Evolutionary conservation across 2,888 invertebrate genomes (phyloP).

Genomic region (Diplazon laetatorius): DNA sequence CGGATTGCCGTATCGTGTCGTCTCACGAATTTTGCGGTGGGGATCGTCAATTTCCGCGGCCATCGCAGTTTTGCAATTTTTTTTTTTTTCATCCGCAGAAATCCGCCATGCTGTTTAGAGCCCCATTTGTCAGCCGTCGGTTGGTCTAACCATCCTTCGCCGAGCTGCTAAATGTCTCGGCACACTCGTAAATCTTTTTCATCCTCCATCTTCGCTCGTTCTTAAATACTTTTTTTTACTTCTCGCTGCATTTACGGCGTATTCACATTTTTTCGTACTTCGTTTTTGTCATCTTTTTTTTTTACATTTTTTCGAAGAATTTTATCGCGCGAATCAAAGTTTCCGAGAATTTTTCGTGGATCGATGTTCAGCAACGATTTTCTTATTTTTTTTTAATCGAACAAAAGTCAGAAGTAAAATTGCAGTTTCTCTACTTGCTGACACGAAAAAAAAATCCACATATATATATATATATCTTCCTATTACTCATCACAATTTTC

Average conservation of each 20-base stretch:
- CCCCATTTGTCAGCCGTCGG: slow-evolving; percentile 77
- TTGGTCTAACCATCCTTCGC: slow-evolving; percentile 77
- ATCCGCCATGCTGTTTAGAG: slow-evolving; percentile 77
- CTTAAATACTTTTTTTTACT: slow-evolving; percentile 19
- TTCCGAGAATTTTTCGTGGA: slow-evolving; percentile 35
- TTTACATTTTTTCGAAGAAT: slow-evolving; percentile 54
- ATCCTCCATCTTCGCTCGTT: slow-evolving; percentile 42
- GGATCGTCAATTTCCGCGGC: slow-evolving; percentile 42
- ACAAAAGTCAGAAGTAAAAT: too few species aligned
- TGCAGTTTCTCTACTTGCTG: too few species aligned
- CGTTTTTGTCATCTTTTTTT: too few species aligned
- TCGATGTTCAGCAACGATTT: slow-evolving; percentile 9
- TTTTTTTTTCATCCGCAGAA: slow-evolving; percentile 52
- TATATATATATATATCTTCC: too few species aligned
- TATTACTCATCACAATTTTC: neutral
- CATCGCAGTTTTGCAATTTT: slow-evolving; percentile 54
- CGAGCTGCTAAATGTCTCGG: slow-evolving; percentile 77
- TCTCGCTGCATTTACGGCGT: slow-evolving; percentile 16
- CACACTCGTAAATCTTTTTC: slow-evolving; percentile 79
- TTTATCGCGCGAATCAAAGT: slow-evolving; percentile 19
- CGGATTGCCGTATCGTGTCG: too few species aligned
- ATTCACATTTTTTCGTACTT: slow-evolving; percentile 24
- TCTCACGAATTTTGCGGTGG: neutral
- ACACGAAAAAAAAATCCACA: too few species aligned
- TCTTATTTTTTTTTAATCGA: neutral